Base-by-base conservation (phyloP, 2,888 invertebrate genomes). In the Cetonia aurata region DNA sequence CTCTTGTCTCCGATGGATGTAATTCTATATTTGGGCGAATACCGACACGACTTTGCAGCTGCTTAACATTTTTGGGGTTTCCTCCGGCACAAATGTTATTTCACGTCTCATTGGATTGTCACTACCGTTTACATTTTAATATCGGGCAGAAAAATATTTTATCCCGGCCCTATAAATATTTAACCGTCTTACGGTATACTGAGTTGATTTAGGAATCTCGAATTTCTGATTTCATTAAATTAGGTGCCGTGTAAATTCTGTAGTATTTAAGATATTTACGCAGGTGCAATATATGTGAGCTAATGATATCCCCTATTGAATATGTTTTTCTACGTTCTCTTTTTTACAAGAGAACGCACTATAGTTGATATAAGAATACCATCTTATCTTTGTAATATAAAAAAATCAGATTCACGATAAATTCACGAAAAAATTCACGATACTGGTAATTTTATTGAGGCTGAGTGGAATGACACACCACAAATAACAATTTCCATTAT, bases 51-150 rank as follows among this genome's bases (percentile, higher is more conserved):
- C 41, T 67, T 67, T 53, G 67, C 53, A 65, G 67, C 67, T 71
- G 71, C 60, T 71, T 71, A 53, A 71, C 71, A 71, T 71, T 67
- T 71, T 67, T 71, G 52, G 67, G 67, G 71, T 59, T 71, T 71
- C 71, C 25, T 37, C 52, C 42, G 59, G 46, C 42, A 52, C 59
- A 67, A 59, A 71, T 71, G 67, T 66, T 59, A 65, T 71, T 69
- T 65, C 59, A 71, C 67, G 59, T 67, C 44, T 60, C 71, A 60
- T 53, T 67, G 59, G 46, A 59, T 42, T 48, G 37, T 70, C 69
- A 25, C 53, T 19, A 17, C 50, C 44, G 44, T 25, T 52, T 56
- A 17, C n/a, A 62, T 33, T 52, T 62, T 48, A 48, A 48, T 33
- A 13, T 10, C 37, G 33, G 15, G 6, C 31, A 33, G n/a, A 41